phyloP scores from a whole-genome alignment of 2,113 vertebrate genomes.

The Scortum barcoo region DNA sequence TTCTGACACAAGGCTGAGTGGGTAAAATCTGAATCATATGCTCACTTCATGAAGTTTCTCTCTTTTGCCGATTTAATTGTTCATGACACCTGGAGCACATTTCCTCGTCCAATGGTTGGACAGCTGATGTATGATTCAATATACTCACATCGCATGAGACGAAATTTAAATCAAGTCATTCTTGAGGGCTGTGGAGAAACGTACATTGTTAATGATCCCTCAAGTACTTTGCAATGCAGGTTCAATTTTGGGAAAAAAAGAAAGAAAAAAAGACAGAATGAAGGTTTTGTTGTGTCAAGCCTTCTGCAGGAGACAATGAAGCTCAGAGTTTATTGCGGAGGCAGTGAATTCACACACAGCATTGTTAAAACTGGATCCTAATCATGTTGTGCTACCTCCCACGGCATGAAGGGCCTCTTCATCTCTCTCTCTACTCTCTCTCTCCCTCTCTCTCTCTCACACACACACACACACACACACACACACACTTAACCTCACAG shows the following conservation, averaged over 20 bases:
- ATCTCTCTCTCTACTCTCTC: background rate
- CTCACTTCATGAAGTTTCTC: background rate
- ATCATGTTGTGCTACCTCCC: slow-evolving; percentile 1
- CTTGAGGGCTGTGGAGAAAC: background rate
- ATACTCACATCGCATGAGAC: background rate
- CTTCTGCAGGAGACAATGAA: background rate
- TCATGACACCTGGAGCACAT: background rate
- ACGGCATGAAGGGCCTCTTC: slow-evolving; percentile 18
- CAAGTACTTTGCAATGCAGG: background rate
- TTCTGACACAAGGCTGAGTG: background rate
- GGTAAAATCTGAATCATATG: slow-evolving; percentile 6
- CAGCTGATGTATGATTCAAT: background rate
- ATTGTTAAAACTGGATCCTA: slow-evolving; percentile 28
- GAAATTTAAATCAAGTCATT: slow-evolving; percentile 10
- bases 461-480: slow-evolving; percentile 9
- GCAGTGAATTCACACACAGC: background rate
- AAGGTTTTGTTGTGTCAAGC: background rate
- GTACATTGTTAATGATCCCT: background rate
- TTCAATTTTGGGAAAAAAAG: background rate
- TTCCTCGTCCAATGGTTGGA: background rate
- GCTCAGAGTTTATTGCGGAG: background rate
- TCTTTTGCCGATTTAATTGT: background rate
- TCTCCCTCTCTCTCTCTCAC: background rate
- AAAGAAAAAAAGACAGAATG: background rate
- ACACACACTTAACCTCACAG: slow-evolving; percentile 42